A percentile compares a stretch with the other conserved stretches of the same genome.
These are phyloP conservation scores for Dascillus cervinus DNA, from an alignment of 2,888 invertebrate genomes.

Conservation along the genomic window DNA sequence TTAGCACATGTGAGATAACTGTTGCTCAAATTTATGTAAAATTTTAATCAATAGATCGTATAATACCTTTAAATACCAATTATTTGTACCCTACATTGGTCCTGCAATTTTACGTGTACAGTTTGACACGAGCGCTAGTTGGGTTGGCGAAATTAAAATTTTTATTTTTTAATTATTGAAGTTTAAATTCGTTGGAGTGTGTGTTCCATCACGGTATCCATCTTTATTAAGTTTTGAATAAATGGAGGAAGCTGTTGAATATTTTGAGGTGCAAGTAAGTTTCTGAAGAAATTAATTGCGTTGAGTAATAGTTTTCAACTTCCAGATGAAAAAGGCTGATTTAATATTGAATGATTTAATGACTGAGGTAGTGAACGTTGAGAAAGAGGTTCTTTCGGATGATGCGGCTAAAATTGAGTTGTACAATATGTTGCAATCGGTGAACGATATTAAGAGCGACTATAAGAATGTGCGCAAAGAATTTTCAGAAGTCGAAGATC, in stretches of 20 bases:
- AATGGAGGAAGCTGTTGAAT: conserved; percentile 37
- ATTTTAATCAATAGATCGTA: no score
- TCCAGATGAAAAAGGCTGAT: conserved; percentile 66
- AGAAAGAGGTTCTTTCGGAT: conserved; percentile 50
- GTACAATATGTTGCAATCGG: conserved; percentile 64
- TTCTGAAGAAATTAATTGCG: not conserved
- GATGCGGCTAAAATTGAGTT: conserved; percentile 54
- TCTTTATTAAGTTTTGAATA: no score
- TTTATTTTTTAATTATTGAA: no score
- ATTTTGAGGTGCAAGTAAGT: conserved; percentile 37
- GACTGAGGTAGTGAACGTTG: conserved; percentile 65
- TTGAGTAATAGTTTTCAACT: conserved; percentile 6
- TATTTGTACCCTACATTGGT: no score
- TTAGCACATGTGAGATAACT: no score
- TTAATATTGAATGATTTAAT: conserved; percentile 65
- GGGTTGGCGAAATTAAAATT: no score
- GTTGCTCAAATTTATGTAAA: no score
- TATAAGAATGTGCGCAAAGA: conserved; percentile 73
- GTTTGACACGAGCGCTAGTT: no score
- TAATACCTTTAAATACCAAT: no score
- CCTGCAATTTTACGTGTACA: no score
- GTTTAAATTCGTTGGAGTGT: no score
- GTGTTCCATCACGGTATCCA: no score
- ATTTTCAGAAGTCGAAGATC: conserved; percentile 69
- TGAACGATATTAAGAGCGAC: conserved; percentile 70